A percentile compares a stretch with the other conserved stretches of the same genome.
Evolutionary conservation across 2,797 vertebrate species (phyloP).

Genomic region (Sebastes melanostomus): DNA sequence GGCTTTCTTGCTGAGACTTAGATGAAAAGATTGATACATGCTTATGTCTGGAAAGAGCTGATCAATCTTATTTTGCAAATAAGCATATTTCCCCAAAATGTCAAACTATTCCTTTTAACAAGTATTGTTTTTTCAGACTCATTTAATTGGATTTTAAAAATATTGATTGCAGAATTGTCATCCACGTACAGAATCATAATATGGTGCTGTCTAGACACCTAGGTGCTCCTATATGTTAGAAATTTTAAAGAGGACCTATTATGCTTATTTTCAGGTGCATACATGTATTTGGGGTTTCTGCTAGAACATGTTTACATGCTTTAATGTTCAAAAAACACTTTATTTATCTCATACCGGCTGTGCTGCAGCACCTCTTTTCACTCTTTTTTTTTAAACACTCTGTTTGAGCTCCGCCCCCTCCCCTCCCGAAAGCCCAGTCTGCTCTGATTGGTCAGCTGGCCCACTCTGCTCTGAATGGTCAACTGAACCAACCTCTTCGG

Average conservation of each 20-base stretch:
- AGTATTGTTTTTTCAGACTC: background rate
- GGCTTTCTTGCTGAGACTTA: background rate
- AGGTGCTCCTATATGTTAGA: background rate
- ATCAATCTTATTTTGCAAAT: background rate
- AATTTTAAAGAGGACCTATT: background rate
- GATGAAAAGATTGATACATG: background rate
- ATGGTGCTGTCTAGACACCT: background rate
- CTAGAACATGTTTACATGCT: too few species aligned
- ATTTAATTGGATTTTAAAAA: background rate
- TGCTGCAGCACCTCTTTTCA: too few species aligned
- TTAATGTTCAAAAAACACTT: too few species aligned
- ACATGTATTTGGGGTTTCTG: too few species aligned
- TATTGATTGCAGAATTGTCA: background rate
- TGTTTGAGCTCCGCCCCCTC: too few species aligned
- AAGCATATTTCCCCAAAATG: background rate
- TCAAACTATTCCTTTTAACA: background rate
- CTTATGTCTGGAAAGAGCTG: background rate
- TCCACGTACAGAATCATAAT: background rate
- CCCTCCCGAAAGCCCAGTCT: too few species aligned
- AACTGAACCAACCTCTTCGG: too few species aligned
- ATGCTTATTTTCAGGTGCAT: too few species aligned
- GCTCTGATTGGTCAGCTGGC: too few species aligned
- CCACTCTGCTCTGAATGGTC: too few species aligned
- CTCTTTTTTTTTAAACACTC: too few species aligned
- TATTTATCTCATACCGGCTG: too few species aligned